Evolutionary conservation across 2,113 vertebrate genomes (phyloP), one percentile per base, ranked within the genome.

Genomic region (Urocynchramus pylzowi): DNA sequence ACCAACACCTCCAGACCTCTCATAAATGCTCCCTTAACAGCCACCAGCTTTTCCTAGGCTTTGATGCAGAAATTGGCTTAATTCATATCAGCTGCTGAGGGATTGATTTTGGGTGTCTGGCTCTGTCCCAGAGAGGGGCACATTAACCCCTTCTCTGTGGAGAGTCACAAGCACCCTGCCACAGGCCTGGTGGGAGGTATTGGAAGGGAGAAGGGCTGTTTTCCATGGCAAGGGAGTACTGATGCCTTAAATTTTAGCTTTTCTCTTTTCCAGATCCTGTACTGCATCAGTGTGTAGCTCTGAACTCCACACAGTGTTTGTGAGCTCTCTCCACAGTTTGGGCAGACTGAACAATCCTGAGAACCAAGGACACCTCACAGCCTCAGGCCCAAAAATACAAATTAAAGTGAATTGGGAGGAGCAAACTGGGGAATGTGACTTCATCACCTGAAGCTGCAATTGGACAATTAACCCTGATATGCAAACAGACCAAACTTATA

Each of bases 161-260:
- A 78, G 41, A 39, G 3, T 8, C 27, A 50, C 67, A 59, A 28
- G 45, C 14, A 44, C 16, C 10, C n/a, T 84, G 39, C 26, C 23
- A 26, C 0, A 0, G 1, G 7, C 7, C 0, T 52, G 3, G 2
- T 27, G 45, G 42, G 47, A 54, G 60, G 30, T 30, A 11, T 0
- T 37, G 56, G 67, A 26, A 84, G 7, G 54, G 49, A 73, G 16
- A 35, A 23, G 11, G 35, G 30, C 21, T 64, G 13, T 33, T 33
- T 47, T 63, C 33, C 42, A 13, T 22, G 35, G 15, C 23, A 53
- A 63, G 8, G 35, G 45, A 12, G 19, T 31, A 20, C 17, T 42
- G 59, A 28, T 13, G 30, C 59, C 37, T 42, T 17, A 5, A 52
- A 15, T 28, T n/a, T n/a, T 3, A 8, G 30, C 2, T 52, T 52